Conservation (phyloP, 2,888 invertebrate genomes). For the Pollenia griseotomentosa region DNA sequence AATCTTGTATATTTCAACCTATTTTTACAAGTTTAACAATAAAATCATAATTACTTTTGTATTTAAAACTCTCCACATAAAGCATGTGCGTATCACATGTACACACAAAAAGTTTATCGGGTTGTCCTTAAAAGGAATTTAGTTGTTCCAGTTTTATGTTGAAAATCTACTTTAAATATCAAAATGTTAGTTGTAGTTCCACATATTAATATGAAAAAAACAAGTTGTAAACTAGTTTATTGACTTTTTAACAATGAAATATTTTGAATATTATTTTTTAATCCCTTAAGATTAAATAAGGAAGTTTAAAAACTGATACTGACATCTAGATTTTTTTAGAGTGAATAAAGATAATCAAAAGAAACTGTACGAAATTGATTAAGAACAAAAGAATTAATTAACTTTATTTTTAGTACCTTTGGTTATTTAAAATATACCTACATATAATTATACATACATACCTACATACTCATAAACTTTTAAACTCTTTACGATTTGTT, state of each 20-base stretch:
- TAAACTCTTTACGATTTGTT: too few species aligned
- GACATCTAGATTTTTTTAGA: too few species aligned
- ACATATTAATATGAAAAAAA: background rate
- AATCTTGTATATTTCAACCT: slow-evolving; percentile 17
- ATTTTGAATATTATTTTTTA: background rate
- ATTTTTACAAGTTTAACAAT: slow-evolving; percentile 29
- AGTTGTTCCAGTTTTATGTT: slow-evolving; percentile 43
- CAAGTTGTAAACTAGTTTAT: slow-evolving; percentile 18
- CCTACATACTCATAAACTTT: too few species aligned
- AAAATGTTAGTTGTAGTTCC: background rate
- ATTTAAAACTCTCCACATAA: slow-evolving; percentile 13
- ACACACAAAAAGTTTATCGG: background rate
- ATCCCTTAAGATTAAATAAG: background rate
- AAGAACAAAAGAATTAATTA: too few species aligned
- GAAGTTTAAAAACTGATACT: too few species aligned
- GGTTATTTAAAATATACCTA: too few species aligned
- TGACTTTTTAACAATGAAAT: background rate
- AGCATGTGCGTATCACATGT: slow-evolving; percentile 3
- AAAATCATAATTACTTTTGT: slow-evolving; percentile 35
- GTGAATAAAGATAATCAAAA: too few species aligned
- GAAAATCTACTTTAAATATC: too few species aligned
- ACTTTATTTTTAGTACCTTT: too few species aligned
- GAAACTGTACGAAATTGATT: too few species aligned
- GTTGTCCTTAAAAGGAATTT: slow-evolving; percentile 13
- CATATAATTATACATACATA: too few species aligned